phyloP scores from a whole-genome alignment of 1,140 invertebrate genomes.

The Ephestia elutella region DNA sequence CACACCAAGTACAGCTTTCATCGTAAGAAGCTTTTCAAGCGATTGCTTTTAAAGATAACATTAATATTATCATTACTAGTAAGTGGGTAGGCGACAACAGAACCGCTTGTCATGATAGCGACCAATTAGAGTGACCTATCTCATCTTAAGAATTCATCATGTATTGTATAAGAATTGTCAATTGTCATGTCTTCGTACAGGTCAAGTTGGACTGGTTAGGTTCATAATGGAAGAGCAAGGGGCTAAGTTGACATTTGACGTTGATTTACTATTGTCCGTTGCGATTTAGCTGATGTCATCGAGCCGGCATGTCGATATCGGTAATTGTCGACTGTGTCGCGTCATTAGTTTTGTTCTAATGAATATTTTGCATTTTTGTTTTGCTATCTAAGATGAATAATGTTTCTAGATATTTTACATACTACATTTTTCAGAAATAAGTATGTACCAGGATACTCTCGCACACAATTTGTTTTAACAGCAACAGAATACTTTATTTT shows the following conservation, averaged over 20 bases:
- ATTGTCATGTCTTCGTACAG: constrained; percentile 37
- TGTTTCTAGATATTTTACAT: too few relatives aligned
- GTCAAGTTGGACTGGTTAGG: constrained; percentile 38
- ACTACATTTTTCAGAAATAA: neutral
- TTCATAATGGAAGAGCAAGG: constrained; percentile 42
- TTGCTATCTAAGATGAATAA: neutral
- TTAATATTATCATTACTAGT: constrained; percentile 70
- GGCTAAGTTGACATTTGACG: constrained; percentile 64
- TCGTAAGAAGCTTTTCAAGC: constrained; percentile 30
- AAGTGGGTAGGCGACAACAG: constrained; percentile 63
- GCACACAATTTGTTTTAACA: too few relatives aligned
- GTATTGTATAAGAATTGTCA: constrained; percentile 22
- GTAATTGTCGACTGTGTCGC: constrained; percentile 23
- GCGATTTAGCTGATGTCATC: constrained; percentile 52
- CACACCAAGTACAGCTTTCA: constrained; percentile 32
- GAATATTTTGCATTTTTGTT: neutral
- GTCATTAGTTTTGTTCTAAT: constrained; percentile 7
- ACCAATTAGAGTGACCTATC: constrained; percentile 34
- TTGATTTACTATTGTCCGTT: constrained; percentile 66
- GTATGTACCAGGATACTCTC: neutral
- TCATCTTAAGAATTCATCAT: constrained; percentile 18
- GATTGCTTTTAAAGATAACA: constrained; percentile 61
- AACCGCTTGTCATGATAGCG: constrained; percentile 51
- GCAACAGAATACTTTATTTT: too few relatives aligned
- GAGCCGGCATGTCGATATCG: constrained; percentile 15